Percentiles rank a stretch among this genome's conserved stretches.
phyloP scores from a whole-genome alignment of 2,797 vertebrate genomes.

The Xenops minutus region DNA sequence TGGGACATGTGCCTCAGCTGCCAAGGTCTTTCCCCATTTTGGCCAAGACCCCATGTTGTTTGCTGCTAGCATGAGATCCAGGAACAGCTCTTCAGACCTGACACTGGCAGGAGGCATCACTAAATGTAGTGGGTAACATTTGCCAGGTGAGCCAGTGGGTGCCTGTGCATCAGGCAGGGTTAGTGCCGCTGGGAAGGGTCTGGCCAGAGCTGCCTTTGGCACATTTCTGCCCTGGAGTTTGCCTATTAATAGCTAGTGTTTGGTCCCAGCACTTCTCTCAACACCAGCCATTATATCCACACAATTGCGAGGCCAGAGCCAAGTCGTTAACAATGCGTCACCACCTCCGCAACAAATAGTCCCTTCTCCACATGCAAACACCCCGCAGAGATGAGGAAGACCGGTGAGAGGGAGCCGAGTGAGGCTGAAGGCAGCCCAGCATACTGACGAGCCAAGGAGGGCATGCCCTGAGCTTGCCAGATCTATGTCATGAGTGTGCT shows the following conservation, averaged over 20 bases:
- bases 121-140: background rate
- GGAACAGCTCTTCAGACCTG: background rate
- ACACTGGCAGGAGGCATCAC: background rate
- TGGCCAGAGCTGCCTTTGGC: background rate
- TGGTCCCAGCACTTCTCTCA: conserved; percentile 30
- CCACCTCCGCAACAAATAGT: conserved; percentile 30
- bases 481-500: background rate
- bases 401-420: background rate
- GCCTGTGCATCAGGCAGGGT: accelerated
- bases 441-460: background rate
- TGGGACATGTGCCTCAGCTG: background rate
- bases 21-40: accelerated
- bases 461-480: accelerated
- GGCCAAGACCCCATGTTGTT: accelerated
- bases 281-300: conserved; percentile 41
- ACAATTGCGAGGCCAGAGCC: conserved; percentile 59
- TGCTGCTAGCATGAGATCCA: background rate
- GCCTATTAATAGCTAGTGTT: conserved; percentile 36
- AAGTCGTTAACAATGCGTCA: conserved; percentile 37
- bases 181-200: background rate
- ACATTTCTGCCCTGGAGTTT: accelerated
- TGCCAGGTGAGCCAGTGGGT: background rate
- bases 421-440: background rate
- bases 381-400: background rate
- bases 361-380: conserved; percentile 7